Evolutionary conservation across 2,113 vertebrate species (phyloP).

Genomic region (Petrocephalus zakoni): DNA sequence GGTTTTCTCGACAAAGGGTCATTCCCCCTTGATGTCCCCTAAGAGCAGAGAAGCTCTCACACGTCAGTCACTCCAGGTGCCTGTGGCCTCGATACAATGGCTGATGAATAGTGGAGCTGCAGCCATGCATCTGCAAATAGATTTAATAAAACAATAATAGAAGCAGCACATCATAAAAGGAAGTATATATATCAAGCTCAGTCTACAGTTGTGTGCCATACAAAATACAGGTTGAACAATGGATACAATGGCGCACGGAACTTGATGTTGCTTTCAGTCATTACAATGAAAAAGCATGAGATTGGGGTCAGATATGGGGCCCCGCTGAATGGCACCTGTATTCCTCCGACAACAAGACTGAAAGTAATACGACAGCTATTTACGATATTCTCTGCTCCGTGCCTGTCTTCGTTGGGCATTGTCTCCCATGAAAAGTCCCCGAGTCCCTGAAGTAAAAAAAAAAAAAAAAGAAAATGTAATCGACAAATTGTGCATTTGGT

Average conservation of each 20-base stretch:
- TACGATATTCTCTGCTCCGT: slow-evolving; percentile 55
- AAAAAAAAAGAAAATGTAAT: slow-evolving; percentile 52
- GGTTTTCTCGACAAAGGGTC: not conserved
- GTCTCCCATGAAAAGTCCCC: slow-evolving; percentile 63
- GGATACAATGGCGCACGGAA: slow-evolving; percentile 41
- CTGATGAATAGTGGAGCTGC: slow-evolving; percentile 31
- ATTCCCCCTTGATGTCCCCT: not conserved
- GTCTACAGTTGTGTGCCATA: slow-evolving; percentile 26
- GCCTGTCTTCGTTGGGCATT: slow-evolving; percentile 55
- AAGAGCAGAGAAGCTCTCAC: not conserved
- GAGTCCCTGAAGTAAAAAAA: slow-evolving; percentile 68
- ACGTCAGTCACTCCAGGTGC: not conserved
- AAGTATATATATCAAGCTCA: slow-evolving; percentile 29
- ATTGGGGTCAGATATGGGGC: slow-evolving; percentile 59
- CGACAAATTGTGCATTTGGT: slow-evolving; percentile 57
- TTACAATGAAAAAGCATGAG: slow-evolving; percentile 50
- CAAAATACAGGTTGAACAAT: slow-evolving; percentile 45
- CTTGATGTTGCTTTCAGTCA: slow-evolving; percentile 40
- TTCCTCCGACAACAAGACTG: slow-evolving; percentile 56
- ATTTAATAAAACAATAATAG: slow-evolving; percentile 21
- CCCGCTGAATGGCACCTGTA: slow-evolving; percentile 51
- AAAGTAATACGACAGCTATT: slow-evolving; percentile 60
- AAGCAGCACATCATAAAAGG: not conserved
- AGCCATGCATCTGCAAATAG: slow-evolving; percentile 10
- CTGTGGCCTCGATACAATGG: not conserved